Percentiles rank a stretch among this genome's conserved stretches.
phyloP scores from a whole-genome alignment of 2,113 vertebrate species.

The Fukomys damarensis region DNA sequence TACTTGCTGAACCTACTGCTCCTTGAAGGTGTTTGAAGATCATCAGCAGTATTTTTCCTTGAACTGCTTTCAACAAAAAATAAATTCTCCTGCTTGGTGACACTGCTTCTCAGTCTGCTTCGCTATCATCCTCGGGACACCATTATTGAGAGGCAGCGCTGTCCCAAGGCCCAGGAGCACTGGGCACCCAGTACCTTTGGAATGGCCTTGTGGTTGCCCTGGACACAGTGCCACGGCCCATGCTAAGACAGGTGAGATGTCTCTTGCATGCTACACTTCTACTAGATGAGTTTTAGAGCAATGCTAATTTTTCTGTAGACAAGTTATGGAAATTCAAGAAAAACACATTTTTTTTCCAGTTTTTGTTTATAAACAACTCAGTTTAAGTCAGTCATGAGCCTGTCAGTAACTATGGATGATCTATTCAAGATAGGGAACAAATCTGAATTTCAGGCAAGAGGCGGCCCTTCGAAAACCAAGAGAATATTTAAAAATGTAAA shows the following conservation, averaged over 20 bases:
- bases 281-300: not conserved
- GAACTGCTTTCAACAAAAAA: not conserved
- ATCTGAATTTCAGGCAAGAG: not conserved
- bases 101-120: not conserved
- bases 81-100: not conserved
- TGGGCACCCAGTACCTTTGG: accelerated
- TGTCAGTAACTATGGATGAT: too few relatives aligned
- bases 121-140: not conserved
- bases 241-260: not conserved
- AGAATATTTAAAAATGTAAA: not conserved
- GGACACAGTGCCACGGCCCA: not conserved
- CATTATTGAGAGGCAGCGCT: accelerated
- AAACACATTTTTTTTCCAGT: not conserved
- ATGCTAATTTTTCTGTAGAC: not conserved
- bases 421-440: not conserved
- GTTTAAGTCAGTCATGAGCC: not conserved
- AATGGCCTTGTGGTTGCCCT: accelerated
- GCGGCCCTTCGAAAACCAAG: not conserved
- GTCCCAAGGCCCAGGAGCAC: too few relatives aligned
- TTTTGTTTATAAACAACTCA: not conserved
- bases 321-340: not conserved
- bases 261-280: not conserved
- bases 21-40: not conserved
- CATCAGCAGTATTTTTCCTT: not conserved
- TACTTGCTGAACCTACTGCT: not conserved